Conservation (phyloP, 2,113 vertebrate species). For the Rhynchopsitta pachyrhyncha region DNA sequence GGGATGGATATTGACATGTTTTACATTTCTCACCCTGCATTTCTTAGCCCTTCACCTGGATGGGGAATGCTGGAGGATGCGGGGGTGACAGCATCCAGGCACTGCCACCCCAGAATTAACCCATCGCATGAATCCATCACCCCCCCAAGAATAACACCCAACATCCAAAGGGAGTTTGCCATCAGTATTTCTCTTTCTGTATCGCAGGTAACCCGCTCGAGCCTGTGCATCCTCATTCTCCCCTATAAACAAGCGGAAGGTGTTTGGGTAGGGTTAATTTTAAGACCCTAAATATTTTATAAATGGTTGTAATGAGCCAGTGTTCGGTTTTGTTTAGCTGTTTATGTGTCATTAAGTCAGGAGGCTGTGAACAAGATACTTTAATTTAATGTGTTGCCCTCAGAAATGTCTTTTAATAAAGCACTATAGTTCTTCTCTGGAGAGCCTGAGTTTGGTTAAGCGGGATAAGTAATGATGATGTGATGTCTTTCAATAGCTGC, state of each 20-base stretch:
- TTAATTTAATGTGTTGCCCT: slow-evolving; percentile 23
- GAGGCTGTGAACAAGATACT: slow-evolving; percentile 18
- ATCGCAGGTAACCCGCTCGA: background rate
- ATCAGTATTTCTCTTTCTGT: background rate
- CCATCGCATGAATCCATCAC: rapidly evolving
- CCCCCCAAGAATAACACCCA: too few species aligned
- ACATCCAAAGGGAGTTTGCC: background rate
- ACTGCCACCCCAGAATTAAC: background rate
- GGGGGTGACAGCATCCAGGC: background rate
- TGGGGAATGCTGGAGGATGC: background rate
- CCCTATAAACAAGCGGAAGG: slow-evolving; percentile 16
- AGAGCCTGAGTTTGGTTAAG: background rate
- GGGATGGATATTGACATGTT: background rate
- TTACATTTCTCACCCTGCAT: background rate
- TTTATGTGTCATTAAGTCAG: slow-evolving; percentile 44
- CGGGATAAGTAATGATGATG: background rate
- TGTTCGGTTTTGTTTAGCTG: slow-evolving; percentile 50
- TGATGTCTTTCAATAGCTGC: background rate
- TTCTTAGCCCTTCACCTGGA: background rate
- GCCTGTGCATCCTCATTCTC: background rate
- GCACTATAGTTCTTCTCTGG: background rate
- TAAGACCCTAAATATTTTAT: slow-evolving; percentile 75
- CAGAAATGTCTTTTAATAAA: slow-evolving; percentile 39
- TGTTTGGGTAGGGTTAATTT: slow-evolving; percentile 62
- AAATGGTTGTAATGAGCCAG: slow-evolving; percentile 14